phyloP scores from a whole-genome alignment of 2,797 vertebrate species.

The Fundulus diaphanus region DNA sequence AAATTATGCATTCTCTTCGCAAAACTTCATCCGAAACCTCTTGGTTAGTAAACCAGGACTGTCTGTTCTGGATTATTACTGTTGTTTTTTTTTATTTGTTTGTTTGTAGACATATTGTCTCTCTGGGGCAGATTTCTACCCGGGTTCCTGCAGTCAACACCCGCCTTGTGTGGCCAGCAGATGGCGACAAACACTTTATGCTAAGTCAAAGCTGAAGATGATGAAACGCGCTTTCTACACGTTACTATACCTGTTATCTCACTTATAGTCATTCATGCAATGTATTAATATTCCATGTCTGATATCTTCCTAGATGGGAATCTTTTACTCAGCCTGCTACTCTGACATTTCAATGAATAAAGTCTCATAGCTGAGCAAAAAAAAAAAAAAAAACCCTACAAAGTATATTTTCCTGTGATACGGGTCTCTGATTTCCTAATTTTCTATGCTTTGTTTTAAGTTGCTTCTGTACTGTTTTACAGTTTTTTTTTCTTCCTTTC shows the following conservation, averaged over 20 bases:
- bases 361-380: no score
- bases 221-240: no score
- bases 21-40: no score
- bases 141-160: neutral
- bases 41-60: no score
- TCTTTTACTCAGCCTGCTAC: no score
- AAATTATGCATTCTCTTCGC: no score
- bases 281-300: neutral
- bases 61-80: no score
- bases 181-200: constrained; percentile 53
- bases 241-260: neutral
- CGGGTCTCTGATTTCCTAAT: neutral
- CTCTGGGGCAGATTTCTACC: neutral
- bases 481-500: neutral
- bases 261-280: neutral
- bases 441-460: neutral
- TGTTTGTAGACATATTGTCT: no score
- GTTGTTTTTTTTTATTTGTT: no score
- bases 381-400: no score
- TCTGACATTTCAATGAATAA: no score
- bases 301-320: no score
- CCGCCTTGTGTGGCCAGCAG: constrained; percentile 43
- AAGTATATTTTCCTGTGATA: neutral
- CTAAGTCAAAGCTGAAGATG: neutral
- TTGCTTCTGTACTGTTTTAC: neutral